Percentiles rank a stretch among this genome's conserved stretches.
Evolutionary conservation across 1,140 invertebrate species (phyloP).

Genomic region (Aphelenchoides besseyi): DNA sequence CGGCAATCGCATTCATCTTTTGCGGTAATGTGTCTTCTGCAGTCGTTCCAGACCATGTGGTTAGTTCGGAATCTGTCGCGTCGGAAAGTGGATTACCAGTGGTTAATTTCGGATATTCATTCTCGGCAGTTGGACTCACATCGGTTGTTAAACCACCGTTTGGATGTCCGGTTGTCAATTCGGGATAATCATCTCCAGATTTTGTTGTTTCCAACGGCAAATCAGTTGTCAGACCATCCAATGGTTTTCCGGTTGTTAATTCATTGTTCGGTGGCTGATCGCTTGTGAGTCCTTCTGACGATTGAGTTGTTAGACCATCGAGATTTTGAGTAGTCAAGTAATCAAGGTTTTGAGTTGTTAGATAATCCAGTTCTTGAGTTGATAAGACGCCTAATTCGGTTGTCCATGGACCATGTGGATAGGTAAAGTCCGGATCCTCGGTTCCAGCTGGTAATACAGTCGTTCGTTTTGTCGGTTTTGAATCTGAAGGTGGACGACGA

Average conservation of each 20-base stretch:
- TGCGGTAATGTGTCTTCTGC: neutral
- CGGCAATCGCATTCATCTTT: neutral
- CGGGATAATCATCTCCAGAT: too few species aligned
- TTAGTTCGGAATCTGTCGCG: neutral
- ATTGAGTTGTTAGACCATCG: neutral
- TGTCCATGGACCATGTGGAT: neutral
- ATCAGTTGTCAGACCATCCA: neutral
- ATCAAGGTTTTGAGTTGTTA: neutral
- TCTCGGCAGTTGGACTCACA: neutral
- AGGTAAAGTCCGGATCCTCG: neutral
- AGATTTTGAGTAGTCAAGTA: neutral
- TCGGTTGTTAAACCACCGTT: neutral
- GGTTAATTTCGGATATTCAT: neutral
- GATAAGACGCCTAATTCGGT: neutral
- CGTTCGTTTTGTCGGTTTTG: neutral
- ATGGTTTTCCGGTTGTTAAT: neutral
- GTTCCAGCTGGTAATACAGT: neutral
- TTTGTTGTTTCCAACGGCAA: too few species aligned
- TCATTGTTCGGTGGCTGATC: neutral
- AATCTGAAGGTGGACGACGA: neutral
- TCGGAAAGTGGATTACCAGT: neutral
- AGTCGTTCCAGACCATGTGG: neutral
- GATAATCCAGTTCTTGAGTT: neutral
- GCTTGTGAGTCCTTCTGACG: neutral
- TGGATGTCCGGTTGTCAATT: neutral